Evolutionary conservation across 2,113 vertebrate genomes (phyloP), one percentile per base, ranked within the genome.

Genomic region (Capreolus pygargus): DNA sequence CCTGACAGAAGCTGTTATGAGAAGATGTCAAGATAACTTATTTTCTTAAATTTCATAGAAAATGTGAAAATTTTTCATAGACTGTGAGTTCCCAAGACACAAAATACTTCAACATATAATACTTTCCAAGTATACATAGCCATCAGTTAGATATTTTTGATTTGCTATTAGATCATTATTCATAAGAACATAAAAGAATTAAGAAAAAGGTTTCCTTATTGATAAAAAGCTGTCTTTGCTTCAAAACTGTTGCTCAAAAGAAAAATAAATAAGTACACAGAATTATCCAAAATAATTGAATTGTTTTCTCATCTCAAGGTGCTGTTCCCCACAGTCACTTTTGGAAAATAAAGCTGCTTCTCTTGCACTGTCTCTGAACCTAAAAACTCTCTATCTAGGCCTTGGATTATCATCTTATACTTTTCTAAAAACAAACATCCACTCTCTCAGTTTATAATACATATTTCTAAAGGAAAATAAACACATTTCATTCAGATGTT

Each of bases 391-490:
- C 74, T 76, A 4, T 83, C 60, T 15, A 84, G 83, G 17, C 23
- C 61, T 94, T 70, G 39, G 93, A 67, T 93, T 45, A 64, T 87
- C 86, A 97, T 89, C 74, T 97, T 96, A n/a, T 87, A 60, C 13
- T 88, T 85, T 82, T 82, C 61, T 87, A 47, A 89, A 95, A 78
- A 70, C 16, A n/a, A 92, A 95, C 58, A 17, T 36, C 6, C 30
- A 87, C 76, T 50, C 28, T 25, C 81, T 54, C 16, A 33, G 60
- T 52, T 85, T 86, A 39, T 16, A 96, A 64, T 85, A 23, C 5
- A 2, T 25, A 70, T 88, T 88, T 97, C 54, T 92, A 86, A 89
- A 95, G 60, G 45, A 87, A 96, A 96, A 96, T 61, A 96, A 91
- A 83, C 58, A 23, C 10, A 36, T 93, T 97, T 92, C 47, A 84